Conservation (phyloP, 2,113 vertebrate species). For the Xenopus tropicalis region UCB_Xtro_10.0 CM004446.2:57458501-57459000, state of each 20-base stretch:
- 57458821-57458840: not conserved
- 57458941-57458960: slow-evolving; percentile 5
- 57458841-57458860: not conserved
- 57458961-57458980: slow-evolving; percentile 4
- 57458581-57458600: too few species aligned
- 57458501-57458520: too few species aligned
- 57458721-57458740: too few species aligned
- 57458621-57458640: too few species aligned
- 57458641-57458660: too few species aligned
- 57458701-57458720: too few species aligned
- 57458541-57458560: too few species aligned
- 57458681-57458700: too few species aligned
- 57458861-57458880: not conserved
- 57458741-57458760: not conserved
- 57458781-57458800: not conserved
- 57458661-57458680: too few species aligned
- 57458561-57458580: too few species aligned
- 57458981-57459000: slow-evolving; percentile 19
- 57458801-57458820: not conserved
- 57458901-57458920: slow-evolving; percentile 24
- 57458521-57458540: too few species aligned
- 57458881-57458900: slow-evolving; percentile 18
- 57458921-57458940: slow-evolving; percentile 16
- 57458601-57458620: too few species aligned
- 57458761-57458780: not conserved